A percentile compares a stretch with the other conserved stretches of the same genome.
Evolutionary conservation across 1,140 invertebrate species (phyloP).

Genomic region (Plodia interpunctella): DNA sequence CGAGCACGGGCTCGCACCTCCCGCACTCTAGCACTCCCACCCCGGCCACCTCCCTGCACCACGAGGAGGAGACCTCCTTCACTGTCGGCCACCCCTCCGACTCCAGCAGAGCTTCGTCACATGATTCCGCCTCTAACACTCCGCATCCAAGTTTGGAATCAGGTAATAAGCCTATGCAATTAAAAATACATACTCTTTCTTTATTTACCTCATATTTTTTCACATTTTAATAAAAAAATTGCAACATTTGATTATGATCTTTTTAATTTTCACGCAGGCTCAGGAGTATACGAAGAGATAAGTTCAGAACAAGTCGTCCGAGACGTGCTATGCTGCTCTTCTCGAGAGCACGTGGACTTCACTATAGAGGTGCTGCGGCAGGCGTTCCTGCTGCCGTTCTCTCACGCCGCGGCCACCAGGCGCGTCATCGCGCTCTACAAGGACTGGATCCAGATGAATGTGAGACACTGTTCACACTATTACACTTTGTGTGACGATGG

Average conservation of each 20-base stretch:
- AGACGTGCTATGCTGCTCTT: conserved; percentile 89
- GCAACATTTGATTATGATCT: background rate
- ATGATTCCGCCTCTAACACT: conserved; percentile 62
- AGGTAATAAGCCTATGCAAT: conserved; percentile 34
- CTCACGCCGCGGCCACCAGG: conserved; percentile 90
- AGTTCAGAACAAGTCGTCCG: conserved; percentile 82
- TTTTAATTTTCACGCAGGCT: conserved; percentile 21
- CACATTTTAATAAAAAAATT: too few species aligned
- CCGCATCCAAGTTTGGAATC: conserved; percentile 73
- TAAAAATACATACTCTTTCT: too few species aligned
- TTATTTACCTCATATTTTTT: too few species aligned
- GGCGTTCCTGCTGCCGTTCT: conserved; percentile 93
- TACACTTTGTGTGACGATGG: too few species aligned
- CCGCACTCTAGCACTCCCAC: conserved; percentile 54
- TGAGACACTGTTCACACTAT: conserved; percentile 50
- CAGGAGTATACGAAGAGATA: conserved; percentile 57
- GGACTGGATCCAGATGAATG: conserved; percentile 96
- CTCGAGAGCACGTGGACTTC: conserved; percentile 95
- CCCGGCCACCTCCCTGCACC: conserved; percentile 53
- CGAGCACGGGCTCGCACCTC: conserved; percentile 60
- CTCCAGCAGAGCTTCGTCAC: conserved; percentile 61
- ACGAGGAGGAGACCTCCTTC: conserved; percentile 74
- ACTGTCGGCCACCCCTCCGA: conserved; percentile 70
- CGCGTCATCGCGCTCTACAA: conserved; percentile 96
- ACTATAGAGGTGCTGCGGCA: conserved; percentile 96